Percentiles rank a stretch among this genome's conserved stretches.
phyloP scores from a whole-genome alignment of 2,797 vertebrate genomes.

The Scomberomorus guttatus region DNA sequence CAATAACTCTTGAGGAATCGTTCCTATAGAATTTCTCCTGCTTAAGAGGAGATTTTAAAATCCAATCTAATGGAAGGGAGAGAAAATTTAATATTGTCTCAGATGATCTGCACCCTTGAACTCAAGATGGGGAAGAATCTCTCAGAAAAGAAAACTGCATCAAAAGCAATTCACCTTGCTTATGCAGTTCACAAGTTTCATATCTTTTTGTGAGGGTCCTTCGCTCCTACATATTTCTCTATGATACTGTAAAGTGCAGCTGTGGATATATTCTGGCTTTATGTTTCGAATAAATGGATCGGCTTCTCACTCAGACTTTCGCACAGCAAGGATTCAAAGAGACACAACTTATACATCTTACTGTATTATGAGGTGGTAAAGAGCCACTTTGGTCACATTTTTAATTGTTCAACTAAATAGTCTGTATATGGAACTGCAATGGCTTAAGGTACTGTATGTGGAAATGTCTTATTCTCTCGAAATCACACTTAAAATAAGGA shows the following conservation, averaged over 20 bases:
- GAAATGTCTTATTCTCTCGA: not conserved
- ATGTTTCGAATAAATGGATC: constrained; percentile 11
- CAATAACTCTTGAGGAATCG: constrained; percentile 67
- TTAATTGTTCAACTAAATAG: not conserved
- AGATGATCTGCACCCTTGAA: constrained; percentile 43
- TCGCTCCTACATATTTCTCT: constrained; percentile 14
- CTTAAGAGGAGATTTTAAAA: constrained; percentile 69
- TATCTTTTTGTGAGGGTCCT: not conserved
- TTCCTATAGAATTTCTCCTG: constrained; percentile 61
- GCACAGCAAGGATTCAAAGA: not conserved
- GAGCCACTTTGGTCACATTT: not conserved
- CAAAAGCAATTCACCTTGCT: constrained; percentile 32
- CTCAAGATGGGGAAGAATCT: constrained; percentile 5
- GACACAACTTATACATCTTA: not conserved
- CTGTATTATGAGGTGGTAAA: not conserved
- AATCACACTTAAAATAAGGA: not conserved
- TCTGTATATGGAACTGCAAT: not conserved
- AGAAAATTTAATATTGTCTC: constrained; percentile 47
- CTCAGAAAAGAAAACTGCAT: not conserved
- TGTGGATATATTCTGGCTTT: constrained; percentile 5
- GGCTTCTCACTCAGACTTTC: not conserved
- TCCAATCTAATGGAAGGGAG: constrained; percentile 64
- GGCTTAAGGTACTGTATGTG: not conserved
- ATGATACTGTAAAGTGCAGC: constrained; percentile 13
- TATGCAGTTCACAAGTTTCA: constrained; percentile 15